Evolutionary conservation across 1,140 invertebrate genomes (phyloP).

Genomic region (Ditylenchus dipsaci): DNA sequence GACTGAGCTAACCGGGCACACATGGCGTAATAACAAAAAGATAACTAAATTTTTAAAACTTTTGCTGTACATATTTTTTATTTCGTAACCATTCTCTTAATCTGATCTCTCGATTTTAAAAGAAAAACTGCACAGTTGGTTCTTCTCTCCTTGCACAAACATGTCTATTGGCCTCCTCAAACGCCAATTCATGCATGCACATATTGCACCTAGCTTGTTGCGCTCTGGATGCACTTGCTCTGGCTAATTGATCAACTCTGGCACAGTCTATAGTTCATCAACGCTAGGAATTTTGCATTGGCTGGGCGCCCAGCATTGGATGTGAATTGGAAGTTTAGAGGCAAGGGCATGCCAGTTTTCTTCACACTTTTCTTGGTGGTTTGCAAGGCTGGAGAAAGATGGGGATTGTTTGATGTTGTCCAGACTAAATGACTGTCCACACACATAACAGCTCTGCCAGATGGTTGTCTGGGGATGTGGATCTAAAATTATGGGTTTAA

Average conservation of each 20-base stretch:
- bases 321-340: neutral
- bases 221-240: neutral
- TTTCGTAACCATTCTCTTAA: too few species aligned
- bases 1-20: slow-evolving; percentile 57
- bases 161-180: neutral
- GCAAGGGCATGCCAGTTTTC: neutral
- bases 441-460: too few species aligned
- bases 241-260: neutral
- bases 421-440: too few species aligned
- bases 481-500: too few species aligned
- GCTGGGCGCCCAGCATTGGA: neutral
- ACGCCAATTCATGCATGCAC: neutral
- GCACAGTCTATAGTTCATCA: neutral
- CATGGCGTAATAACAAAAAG: too few species aligned
- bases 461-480: too few species aligned
- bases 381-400: neutral
- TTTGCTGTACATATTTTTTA: too few species aligned
- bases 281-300: neutral
- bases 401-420: too few species aligned
- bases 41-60: too few species aligned
- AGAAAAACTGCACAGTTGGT: neutral
- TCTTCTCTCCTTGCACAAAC: neutral
- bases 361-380: neutral
- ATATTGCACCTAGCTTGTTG: neutral
- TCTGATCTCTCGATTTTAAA: too few species aligned